A percentile compares a stretch with the other conserved stretches of the same genome.
Conservation (phyloP, 2,113 vertebrate species). For the Myotis yumanensis region DNA sequence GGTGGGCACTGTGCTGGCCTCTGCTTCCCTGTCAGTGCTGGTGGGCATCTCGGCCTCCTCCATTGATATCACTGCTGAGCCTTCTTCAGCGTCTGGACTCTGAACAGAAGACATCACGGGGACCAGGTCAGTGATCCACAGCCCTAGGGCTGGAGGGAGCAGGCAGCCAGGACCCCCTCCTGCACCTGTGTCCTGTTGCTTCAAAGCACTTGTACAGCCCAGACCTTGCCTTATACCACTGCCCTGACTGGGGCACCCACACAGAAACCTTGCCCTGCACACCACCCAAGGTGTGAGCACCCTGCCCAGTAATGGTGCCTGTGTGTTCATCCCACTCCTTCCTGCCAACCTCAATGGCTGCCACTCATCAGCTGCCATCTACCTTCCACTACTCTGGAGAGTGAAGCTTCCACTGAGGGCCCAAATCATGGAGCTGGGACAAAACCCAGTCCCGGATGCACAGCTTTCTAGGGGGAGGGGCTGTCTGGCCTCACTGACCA, state of each 20-base stretch:
- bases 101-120: neutral
- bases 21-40: neutral
- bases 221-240: too few species aligned
- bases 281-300: neutral
- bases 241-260: neutral
- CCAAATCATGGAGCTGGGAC: rapidly evolving
- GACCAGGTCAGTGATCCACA: rapidly evolving
- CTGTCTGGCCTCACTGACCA: neutral
- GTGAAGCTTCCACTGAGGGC: neutral
- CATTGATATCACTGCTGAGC: neutral
- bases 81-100: slow-evolving; percentile 54
- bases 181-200: neutral
- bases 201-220: neutral
- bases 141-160: neutral
- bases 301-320: too few species aligned
- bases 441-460: neutral
- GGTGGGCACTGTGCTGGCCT: neutral
- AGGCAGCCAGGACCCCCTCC: rapidly evolving
- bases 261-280: neutral
- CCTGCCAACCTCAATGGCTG: neutral
- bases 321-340: rapidly evolving
- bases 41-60: neutral
- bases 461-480: neutral
- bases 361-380: neutral
- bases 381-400: neutral